Conservation (phyloP, 2,797 vertebrate species). For the Girardinus metallicus region DNA sequence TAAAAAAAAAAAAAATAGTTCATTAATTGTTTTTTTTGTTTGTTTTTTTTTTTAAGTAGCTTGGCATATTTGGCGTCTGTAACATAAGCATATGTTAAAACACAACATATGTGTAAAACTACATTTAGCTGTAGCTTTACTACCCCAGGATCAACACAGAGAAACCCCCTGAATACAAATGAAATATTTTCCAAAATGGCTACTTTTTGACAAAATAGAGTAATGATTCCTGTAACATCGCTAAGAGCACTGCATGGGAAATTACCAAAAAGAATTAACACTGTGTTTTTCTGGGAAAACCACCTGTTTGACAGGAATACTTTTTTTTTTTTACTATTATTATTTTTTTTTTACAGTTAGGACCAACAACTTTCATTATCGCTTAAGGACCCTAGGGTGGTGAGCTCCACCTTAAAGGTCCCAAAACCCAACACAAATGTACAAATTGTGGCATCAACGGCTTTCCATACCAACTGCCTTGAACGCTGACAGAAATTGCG, state of each 20-base stretch:
- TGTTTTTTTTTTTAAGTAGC: not conserved
- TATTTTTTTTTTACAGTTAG: not conserved
- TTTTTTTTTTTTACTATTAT: not conserved
- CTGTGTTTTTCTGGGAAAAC: not conserved
- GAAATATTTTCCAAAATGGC: not conserved
- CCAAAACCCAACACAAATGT: not conserved
- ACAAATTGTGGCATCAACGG: not conserved
- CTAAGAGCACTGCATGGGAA: not conserved
- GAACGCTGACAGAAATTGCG: not conserved
- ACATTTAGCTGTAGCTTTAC: not conserved
- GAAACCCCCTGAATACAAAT: not conserved
- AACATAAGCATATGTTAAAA: not conserved
- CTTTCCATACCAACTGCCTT: not conserved
- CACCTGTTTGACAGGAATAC: not conserved
- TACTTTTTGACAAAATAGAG: not conserved
- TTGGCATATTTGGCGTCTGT: not conserved
- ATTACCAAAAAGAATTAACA: not conserved
- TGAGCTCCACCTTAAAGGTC: no score
- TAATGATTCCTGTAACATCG: not conserved
- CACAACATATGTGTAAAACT: no score
- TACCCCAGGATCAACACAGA: not conserved
- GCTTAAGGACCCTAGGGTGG: not conserved
- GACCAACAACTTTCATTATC: not conserved
- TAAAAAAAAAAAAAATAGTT: no score
- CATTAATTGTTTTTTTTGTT: no score